These are phyloP conservation scores for Pachliopta kotzebuea DNA, from an alignment of 2,888 invertebrate genomes.

Conservation along the genomic window DNA sequence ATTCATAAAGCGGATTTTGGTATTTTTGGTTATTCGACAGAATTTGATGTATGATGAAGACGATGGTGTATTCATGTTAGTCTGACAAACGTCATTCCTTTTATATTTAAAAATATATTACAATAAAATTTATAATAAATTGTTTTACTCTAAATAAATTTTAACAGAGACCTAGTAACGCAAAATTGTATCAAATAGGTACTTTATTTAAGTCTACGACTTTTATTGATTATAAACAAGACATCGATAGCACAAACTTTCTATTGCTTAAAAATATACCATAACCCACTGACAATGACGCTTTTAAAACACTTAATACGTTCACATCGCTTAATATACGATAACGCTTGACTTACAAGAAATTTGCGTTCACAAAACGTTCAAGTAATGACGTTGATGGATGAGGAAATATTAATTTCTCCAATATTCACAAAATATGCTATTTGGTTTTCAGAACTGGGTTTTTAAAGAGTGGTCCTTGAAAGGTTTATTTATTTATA, in stretches of 20 bases:
- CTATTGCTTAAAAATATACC: too few relatives aligned
- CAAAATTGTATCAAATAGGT: not conserved
- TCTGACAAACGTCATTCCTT: too few relatives aligned
- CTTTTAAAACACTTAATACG: not conserved
- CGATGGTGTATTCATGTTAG: too few relatives aligned
- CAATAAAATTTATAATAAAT: not conserved
- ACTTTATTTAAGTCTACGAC: not conserved
- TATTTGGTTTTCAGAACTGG: too few relatives aligned
- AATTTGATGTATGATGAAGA: too few relatives aligned
- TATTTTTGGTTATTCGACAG: too few relatives aligned
- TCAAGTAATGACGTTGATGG: conserved; percentile 4
- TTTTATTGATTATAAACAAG: not conserved
- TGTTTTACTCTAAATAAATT: not conserved
- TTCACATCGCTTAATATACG: not conserved
- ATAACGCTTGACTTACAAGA: conserved; percentile 4
- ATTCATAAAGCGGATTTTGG: too few relatives aligned
- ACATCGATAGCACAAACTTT: too few relatives aligned
- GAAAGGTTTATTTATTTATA: too few relatives aligned
- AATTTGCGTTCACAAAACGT: not conserved
- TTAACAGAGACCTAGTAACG: not conserved
- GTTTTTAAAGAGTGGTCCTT: not conserved
- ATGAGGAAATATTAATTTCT: not conserved
- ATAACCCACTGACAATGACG: not conserved
- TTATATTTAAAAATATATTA: too few relatives aligned
- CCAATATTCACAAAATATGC: not conserved